A percentile compares a stretch with the other conserved stretches of the same genome.
Evolutionary conservation across 2,888 invertebrate genomes (phyloP).

Genomic region (Autographa gamma): DNA sequence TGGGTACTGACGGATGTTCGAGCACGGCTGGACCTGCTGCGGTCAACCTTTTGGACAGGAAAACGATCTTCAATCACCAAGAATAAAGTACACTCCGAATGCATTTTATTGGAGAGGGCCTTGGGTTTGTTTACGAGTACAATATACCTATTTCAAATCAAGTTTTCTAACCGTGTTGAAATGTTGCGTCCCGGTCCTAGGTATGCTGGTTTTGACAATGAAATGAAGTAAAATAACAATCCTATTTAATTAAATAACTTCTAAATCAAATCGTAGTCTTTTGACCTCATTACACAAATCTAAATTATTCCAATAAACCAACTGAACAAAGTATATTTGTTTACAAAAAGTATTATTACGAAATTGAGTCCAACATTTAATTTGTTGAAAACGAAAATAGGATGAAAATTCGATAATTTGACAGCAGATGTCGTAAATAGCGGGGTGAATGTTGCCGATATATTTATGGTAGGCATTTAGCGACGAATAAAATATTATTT

Average conservation of each 20-base stretch:
- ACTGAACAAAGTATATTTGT: constrained; percentile 6
- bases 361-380: constrained; percentile 37
- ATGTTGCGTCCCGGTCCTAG: too few species aligned
- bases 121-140: neutral
- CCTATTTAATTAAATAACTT: neutral
- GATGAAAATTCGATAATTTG: constrained; percentile 60
- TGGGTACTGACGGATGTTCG: constrained; percentile 11
- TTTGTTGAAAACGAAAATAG: constrained; percentile 42
- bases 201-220: too few species aligned
- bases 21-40: neutral
- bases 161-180: too few species aligned
- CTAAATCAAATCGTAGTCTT: too few species aligned
- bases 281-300: neutral
- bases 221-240: neutral
- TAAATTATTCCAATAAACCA: neutral
- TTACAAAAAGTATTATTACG: constrained; percentile 12
- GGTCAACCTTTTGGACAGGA: constrained; percentile 9
- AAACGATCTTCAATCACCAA: constrained; percentile 1
- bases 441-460: constrained; percentile 56
- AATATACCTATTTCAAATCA: neutral
- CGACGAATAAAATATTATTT: constrained; percentile 67
- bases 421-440: constrained; percentile 60
- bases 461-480: constrained; percentile 63
- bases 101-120: neutral
- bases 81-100: neutral